Evolutionary conservation across 53 echinoderm and acorn worm genomes (phyloP).

Genomic region (Zoroaster sp.): DNA sequence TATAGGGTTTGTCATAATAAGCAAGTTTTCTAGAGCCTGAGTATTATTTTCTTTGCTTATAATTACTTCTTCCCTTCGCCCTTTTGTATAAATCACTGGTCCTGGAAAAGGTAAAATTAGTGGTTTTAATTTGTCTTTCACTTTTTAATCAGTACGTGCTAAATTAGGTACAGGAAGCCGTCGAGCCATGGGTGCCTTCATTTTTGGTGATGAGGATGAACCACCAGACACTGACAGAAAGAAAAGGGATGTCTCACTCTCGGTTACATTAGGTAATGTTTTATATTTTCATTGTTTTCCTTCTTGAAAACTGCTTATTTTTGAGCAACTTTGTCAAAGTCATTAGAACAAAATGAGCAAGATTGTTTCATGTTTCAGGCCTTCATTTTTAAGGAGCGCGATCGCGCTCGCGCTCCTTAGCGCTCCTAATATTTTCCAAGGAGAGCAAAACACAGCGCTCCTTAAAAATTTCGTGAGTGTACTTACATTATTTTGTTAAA

Average conservation of each 20-base stretch:
- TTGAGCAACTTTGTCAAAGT: background rate
- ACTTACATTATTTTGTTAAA: too few species aligned
- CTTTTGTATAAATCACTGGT: background rate
- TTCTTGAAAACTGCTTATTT: background rate
- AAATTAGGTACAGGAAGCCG: constrained; percentile 36
- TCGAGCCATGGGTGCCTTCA: constrained; percentile 27
- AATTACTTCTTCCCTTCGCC: too few species aligned
- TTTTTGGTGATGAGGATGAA: constrained; percentile 11
- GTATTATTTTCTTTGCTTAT: background rate
- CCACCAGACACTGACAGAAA: background rate
- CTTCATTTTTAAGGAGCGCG: too few species aligned
- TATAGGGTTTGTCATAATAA: background rate
- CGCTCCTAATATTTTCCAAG: too few species aligned
- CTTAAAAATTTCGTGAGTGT: too few species aligned
- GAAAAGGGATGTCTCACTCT: background rate
- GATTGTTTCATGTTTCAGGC: background rate
- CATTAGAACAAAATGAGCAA: background rate
- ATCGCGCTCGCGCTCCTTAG: too few species aligned
- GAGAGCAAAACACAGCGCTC: too few species aligned
- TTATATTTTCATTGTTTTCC: too few species aligned
- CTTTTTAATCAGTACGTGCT: background rate
- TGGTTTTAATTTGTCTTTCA: background rate
- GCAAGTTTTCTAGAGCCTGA: background rate
- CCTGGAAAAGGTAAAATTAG: background rate
- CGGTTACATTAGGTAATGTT: constrained; percentile 21